Conservation (phyloP, 2,888 invertebrate genomes). For the Mimas tiliae region DNA sequence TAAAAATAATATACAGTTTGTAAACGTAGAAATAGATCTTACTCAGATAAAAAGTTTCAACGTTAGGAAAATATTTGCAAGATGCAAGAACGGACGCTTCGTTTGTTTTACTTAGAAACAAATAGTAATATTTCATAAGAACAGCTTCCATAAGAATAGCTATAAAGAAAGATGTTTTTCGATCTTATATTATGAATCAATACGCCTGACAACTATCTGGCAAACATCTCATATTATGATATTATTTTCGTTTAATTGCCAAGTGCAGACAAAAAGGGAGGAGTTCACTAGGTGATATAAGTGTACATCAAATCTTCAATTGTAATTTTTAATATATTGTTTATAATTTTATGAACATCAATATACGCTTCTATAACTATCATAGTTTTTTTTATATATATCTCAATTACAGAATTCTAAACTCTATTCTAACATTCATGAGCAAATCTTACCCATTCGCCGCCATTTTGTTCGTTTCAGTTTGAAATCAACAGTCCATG, state of each 20-base stretch:
- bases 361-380: no score
- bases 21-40: not conserved
- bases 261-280: no score
- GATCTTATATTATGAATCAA: not conserved
- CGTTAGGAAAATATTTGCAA: slow-evolving; percentile 11
- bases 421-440: no score
- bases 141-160: not conserved
- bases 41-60: not conserved
- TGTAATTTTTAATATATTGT: no score
- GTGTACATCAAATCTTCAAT: no score
- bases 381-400: no score
- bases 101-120: slow-evolving; percentile 8
- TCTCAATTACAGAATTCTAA: no score
- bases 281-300: no score
- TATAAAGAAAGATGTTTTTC: not conserved
- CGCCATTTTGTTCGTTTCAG: slow-evolving; percentile 57
- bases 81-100: not conserved
- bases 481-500: slow-evolving; percentile 47
- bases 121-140: slow-evolving; percentile 7
- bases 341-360: no score
- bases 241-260: no score
- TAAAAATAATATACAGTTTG: not conserved
- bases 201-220: not conserved
- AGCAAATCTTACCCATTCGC: slow-evolving; percentile 69
- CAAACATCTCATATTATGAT: not conserved